These are phyloP conservation scores for Neomorphus geoffroyi DNA, from an alignment of 2,797 vertebrate species.

Conservation along the genomic window DNA sequence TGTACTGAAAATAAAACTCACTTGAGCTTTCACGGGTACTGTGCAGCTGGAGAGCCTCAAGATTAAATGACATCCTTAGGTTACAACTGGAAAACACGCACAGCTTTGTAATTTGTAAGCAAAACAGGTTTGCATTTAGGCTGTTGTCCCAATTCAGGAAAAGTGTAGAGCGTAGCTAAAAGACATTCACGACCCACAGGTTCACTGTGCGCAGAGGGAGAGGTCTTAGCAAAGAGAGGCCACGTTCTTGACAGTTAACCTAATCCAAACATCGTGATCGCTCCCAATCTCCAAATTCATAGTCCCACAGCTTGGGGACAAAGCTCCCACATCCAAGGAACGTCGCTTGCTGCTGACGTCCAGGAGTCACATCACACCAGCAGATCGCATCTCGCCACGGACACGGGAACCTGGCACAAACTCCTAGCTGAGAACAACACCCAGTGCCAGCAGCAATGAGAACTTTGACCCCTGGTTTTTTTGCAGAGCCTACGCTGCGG, in stretches of 20 bases:
- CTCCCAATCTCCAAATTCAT: neutral
- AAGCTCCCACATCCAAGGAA: neutral
- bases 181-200: neutral
- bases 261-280: neutral
- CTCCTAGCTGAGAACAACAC: neutral
- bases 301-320: neutral
- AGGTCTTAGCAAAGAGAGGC: neutral
- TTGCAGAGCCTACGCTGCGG: accelerated
- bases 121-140: neutral
- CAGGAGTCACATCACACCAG: neutral
- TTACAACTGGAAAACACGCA: neutral
- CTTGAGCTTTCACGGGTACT: neutral
- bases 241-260: neutral
- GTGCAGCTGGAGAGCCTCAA: neutral
- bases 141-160: neutral
- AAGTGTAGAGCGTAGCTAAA: accelerated
- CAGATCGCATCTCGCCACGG: neutral
- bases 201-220: neutral
- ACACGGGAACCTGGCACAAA: neutral
- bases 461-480: neutral
- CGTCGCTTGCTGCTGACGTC: neutral
- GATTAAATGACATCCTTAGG: constrained; percentile 47
- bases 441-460: neutral
- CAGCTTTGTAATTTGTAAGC: neutral
- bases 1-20: neutral